Conservation (phyloP, 92 coral and sea anemone species). For the Porites cylindrica region DNA sequence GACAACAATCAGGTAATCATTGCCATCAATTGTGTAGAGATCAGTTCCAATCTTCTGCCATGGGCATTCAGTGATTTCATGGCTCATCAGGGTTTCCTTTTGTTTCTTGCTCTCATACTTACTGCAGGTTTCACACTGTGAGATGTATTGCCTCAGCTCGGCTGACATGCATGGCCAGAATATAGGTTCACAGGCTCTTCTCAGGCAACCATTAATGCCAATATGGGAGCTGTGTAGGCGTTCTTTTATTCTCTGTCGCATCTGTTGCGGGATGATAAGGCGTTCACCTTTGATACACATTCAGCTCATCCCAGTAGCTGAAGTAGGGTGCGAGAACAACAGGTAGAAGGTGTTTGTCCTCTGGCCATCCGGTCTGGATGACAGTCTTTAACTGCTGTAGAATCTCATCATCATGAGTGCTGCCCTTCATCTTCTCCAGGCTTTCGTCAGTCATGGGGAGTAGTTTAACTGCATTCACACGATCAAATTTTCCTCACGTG, state of each 20-base stretch:
- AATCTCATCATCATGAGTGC: too few species aligned
- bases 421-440: too few species aligned
- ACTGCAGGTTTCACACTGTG: slow-evolving; percentile 10
- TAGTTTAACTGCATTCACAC: too few species aligned
- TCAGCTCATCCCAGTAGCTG: slow-evolving; percentile 38
- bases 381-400: background rate
- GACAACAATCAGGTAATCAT: slow-evolving; percentile 61
- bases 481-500: too few species aligned
- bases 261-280: slow-evolving; percentile 20
- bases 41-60: slow-evolving; percentile 67
- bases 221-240: background rate
- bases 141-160: slow-evolving; percentile 1
- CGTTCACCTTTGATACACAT: slow-evolving; percentile 23
- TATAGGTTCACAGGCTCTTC: slow-evolving; percentile 17
- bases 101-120: slow-evolving; percentile 11
- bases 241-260: slow-evolving; percentile 23
- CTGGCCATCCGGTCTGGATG: slow-evolving; percentile 26
- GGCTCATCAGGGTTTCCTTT: slow-evolving; percentile 15
- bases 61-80: slow-evolving; percentile 51
- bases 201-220: slow-evolving; percentile 36
- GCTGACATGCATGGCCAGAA: slow-evolving; percentile 24
- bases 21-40: slow-evolving; percentile 55
- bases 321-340: slow-evolving; percentile 15
- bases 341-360: slow-evolving; percentile 14
- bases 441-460: too few species aligned